phyloP scores from a whole-genome alignment of 2,113 vertebrate species.

The Phycodurus eques region DNA sequence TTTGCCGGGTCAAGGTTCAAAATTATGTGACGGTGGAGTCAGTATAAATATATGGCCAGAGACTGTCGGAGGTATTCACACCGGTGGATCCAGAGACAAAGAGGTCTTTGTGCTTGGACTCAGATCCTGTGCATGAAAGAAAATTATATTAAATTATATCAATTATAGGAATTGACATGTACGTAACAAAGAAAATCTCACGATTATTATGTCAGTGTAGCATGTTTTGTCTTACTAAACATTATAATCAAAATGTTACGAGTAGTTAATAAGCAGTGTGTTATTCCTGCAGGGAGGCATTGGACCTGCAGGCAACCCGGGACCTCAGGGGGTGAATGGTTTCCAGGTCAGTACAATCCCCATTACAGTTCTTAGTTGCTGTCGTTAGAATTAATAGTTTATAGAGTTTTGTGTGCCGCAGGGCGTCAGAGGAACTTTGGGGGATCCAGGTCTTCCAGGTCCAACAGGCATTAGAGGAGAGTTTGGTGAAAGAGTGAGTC shows the following conservation, averaged over 20 bases:
- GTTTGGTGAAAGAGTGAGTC: conserved; percentile 86
- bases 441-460: conserved; percentile 88
- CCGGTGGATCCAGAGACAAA: conserved; percentile 31
- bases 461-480: conserved; percentile 90
- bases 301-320: conserved; percentile 80
- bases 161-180: conserved; percentile 18
- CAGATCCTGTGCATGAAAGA: conserved; percentile 14
- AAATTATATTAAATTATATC: not conserved
- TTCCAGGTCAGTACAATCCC: conserved; percentile 83
- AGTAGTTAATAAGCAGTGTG: not conserved
- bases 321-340: conserved; percentile 81
- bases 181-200: conserved; percentile 29
- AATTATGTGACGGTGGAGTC: conserved; percentile 12
- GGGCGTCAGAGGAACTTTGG: conserved; percentile 84
- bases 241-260: not conserved
- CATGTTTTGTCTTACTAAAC: not conserved
- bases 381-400: not conserved
- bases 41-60: conserved; percentile 10
- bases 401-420: conserved; percentile 46
- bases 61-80: conserved; percentile 34
- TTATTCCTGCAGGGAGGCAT: conserved; percentile 79
- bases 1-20: not conserved
- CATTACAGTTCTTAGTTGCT: not conserved
- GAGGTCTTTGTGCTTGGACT: conserved; percentile 42
- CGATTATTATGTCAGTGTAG: not conserved